Conservation (phyloP, 2,797 vertebrate genomes). For the Micropoecilia bifurca region DNA sequence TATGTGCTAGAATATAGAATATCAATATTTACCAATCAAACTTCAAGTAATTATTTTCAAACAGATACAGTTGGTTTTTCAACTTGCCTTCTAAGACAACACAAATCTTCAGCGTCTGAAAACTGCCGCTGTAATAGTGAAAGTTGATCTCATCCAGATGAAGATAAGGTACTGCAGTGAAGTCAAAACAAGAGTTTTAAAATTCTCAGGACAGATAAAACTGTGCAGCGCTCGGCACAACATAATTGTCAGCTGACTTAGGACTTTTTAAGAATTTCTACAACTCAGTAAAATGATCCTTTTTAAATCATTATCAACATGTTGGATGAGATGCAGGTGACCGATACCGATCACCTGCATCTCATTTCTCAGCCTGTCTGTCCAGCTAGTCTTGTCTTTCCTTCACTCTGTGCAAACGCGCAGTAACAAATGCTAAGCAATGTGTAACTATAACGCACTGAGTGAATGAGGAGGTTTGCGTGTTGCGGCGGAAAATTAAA, state of each 20-base stretch:
- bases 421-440: no score
- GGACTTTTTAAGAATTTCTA: background rate
- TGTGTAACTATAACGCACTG: no score
- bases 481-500: no score
- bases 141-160: conserved; percentile 45
- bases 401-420: no score
- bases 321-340: no score
- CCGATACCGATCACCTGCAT: no score
- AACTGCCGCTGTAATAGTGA: conserved; percentile 37
- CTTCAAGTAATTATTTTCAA: background rate
- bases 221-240: conserved; percentile 6
- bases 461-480: no score
- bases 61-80: background rate
- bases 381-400: no score
- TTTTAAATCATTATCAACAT: background rate
- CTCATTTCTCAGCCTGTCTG: no score
- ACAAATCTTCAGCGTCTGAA: conserved; percentile 1
- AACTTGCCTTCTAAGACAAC: conserved; percentile 3
- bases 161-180: conserved; percentile 36
- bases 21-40: no score
- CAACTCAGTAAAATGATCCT: background rate
- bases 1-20: no score
- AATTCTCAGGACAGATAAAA: conserved; percentile 12
- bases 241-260: background rate
- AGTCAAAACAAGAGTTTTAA: conserved; percentile 42